Evolutionary conservation across 2,888 invertebrate genomes (phyloP).

Genomic region (Mesorhabditis belari): DNA sequence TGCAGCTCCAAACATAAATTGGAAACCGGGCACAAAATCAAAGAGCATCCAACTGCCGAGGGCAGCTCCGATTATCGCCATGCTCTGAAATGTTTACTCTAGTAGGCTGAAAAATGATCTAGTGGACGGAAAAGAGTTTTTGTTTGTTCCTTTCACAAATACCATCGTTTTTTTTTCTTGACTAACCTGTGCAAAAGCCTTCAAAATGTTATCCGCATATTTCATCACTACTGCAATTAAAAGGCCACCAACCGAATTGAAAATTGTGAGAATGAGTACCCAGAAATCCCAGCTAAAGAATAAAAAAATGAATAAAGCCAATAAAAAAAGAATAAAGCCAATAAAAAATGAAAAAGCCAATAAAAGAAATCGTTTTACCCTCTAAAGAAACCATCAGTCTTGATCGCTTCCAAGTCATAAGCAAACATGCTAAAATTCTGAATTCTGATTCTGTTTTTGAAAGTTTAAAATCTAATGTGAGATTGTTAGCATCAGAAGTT

Average conservation of each 20-base stretch:
- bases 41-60: conserved; percentile 87
- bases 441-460: too few relatives aligned
- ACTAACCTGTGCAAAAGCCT: conserved; percentile 71
- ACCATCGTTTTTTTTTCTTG: neutral
- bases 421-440: conserved; percentile 53
- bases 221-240: conserved; percentile 87
- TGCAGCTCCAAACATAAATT: conserved; percentile 64
- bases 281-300: conserved; percentile 48
- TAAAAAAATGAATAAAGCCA: neutral
- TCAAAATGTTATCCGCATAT: conserved; percentile 97
- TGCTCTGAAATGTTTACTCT: conserved; percentile 64
- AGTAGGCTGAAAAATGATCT: neutral
- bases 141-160: too few relatives aligned
- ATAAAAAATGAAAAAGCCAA: too few relatives aligned
- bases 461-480: too few relatives aligned
- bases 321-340: too few relatives aligned
- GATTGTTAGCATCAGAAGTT: too few relatives aligned
- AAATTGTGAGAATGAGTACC: conserved; percentile 45
- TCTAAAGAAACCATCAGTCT: neutral
- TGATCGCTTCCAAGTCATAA: conserved; percentile 44
- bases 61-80: conserved; percentile 91
- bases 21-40: conserved; percentile 74
- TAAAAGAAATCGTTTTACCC: neutral
- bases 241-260: conserved; percentile 49
- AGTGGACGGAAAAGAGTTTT: neutral